Base-by-base conservation (phyloP, 2,797 vertebrate genomes). In the Argentina silus region DNA sequence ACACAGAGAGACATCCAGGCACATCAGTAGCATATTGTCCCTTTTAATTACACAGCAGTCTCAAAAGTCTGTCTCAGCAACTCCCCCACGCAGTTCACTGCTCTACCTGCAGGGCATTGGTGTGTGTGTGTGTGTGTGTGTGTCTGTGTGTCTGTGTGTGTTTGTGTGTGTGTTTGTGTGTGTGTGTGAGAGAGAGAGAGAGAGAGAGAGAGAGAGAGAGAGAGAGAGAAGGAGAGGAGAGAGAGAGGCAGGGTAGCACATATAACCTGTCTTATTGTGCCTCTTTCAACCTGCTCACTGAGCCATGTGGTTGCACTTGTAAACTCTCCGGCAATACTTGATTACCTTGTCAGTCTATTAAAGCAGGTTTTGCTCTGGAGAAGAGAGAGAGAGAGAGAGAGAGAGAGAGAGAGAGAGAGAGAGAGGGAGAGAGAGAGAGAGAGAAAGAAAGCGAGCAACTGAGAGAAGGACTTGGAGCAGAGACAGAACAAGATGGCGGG, bases 311-410 rank as follows among this genome's bases (percentile, higher is more conserved):
- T 64, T 47, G 69, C 86, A 85, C 88, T 90, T 91, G 91, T 93
- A 92, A 90, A 90, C 87, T 72, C 87, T 71, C 76, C 79, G 82
- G 72, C 57, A 78, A 87, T 85, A 79, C 90, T 91, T 93, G 90
- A 93, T 93, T 91, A 92, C 90, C 89, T 92, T 92, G 91, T 91
- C 92, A 91, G 86, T 93, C 86, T 91, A 85, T 85, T 89, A 85
- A 91, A 92, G 87, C 66, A 90, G 84, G 77, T 90, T 88, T 88
- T 90, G 80, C 87, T 78, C 80, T 57, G 44, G 23, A 63, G 51
- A 23, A 69, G 14, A 42, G 45, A 48, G 73, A 74, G 70, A 64
- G 78, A 75, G 83, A 87, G 85, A 84, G 69, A 83, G 74, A 71
- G 71, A 84, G 83, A 85, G 62, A 23, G 17, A 60, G 57, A 60